Evolutionary conservation across 2,113 vertebrate genomes (phyloP).

Genomic region (Crotalus tigris): DNA sequence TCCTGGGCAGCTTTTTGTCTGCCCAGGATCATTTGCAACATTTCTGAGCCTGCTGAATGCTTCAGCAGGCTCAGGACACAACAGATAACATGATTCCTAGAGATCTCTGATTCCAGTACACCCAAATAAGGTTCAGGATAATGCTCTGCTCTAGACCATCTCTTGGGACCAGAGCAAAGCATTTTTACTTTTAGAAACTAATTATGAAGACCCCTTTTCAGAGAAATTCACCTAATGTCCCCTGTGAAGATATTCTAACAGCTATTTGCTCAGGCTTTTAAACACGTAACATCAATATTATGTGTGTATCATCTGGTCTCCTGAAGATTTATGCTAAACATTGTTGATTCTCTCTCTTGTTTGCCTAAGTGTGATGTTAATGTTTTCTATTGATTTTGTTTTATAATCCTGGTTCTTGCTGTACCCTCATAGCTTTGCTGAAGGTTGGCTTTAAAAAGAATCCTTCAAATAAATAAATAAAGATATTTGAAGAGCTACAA

Average conservation of each 20-base stretch:
- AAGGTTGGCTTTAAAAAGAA: background rate
- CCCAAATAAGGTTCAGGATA: background rate
- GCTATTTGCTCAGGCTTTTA: background rate
- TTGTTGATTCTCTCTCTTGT: background rate
- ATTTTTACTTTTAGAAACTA: background rate
- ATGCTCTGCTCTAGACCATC: background rate
- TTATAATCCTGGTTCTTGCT: background rate
- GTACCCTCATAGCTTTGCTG: background rate
- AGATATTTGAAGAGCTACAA: background rate
- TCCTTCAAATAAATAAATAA: conserved; percentile 4
- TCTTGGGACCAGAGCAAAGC: background rate
- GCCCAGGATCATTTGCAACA: too few species aligned
- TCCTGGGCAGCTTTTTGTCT: too few species aligned
- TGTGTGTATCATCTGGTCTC: background rate
- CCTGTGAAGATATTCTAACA: background rate
- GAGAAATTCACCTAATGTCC: background rate
- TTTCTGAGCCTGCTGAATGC: too few species aligned
- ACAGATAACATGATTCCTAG: background rate
- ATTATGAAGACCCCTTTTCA: background rate
- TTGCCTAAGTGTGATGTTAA: background rate
- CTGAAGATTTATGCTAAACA: background rate
- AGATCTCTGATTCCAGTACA: background rate
- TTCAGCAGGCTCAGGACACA: too few species aligned
- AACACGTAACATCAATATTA: background rate
- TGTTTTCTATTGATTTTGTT: background rate